Evolutionary conservation across 2,797 vertebrate species (phyloP), one percentile per base, ranked within the genome.

Genomic region (Microhierax caerulescens): DNA sequence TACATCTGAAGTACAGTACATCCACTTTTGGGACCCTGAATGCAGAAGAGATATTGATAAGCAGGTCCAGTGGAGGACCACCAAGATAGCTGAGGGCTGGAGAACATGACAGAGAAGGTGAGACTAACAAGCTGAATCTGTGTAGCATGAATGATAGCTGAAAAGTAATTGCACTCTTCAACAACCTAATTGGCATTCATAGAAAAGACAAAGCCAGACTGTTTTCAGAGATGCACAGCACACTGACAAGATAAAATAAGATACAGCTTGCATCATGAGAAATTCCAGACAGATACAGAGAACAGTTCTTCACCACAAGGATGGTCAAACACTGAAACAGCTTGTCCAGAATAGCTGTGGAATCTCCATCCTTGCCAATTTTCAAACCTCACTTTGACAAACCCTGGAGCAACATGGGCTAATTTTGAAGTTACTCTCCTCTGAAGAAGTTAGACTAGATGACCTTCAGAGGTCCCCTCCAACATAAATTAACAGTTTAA

Each of bases 171-270:
- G 24, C 11, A 73, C 21, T 86, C 32, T 59, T 48, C 25, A 76
- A 15, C n/a, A 67, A 67, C 14, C 24, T 61, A 61, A 39, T 1
- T 3, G 17, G 11, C 1, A 0, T 37, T 73, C 50, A 39, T 2
- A 59, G 9, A 83, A 43, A 63, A 59, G 37, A 76, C 22, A 63
- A 86, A 65, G n/a, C 32, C 41, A 57, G 19, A 30, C 19, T 5
- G 11, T 37, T 75, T 83, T 57, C 57, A 57, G 41, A 65, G 30
- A 74, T 17, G 36, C 43, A 70, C 11, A 53, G 39, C 32, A 69
- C 18, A 28, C n/a, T 28, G 16, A 50, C 37, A 88, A 53, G 28
- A 64, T 6, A 20, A 54, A 68, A 69, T 1, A 75, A 13, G 8
- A 70, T 69, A n/a, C 3, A 63, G 8, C 28, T 63, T 81, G 28